Evolutionary conservation across 2,797 vertebrate genomes (phyloP).

Genomic region (Percopsis omiscomaycus): DNA sequence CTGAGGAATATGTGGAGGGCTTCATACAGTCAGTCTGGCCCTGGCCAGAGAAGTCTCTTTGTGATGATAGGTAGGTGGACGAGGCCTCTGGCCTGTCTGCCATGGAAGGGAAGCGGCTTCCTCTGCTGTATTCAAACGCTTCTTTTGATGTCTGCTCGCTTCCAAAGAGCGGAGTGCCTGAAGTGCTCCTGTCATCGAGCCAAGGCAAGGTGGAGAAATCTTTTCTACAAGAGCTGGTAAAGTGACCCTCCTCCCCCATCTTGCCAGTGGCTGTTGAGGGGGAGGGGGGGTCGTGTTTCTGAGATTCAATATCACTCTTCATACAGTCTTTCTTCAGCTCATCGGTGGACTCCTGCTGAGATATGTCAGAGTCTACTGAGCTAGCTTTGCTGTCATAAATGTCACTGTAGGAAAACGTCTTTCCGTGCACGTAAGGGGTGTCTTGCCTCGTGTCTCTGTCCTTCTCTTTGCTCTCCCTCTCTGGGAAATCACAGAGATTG

Average conservation of each 20-base stretch:
- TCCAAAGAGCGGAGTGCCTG: conserved; percentile 34
- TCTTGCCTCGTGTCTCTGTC: conserved; percentile 86
- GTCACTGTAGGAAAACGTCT: conserved; percentile 92
- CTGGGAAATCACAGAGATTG: conserved; percentile 70
- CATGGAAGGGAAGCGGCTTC: conserved; percentile 73
- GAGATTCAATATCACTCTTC: conserved; percentile 35
- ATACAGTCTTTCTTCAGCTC: conserved; percentile 50
- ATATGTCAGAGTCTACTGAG: conserved; percentile 73
- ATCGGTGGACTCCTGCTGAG: conserved; percentile 63
- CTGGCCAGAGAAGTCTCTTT: conserved; percentile 51
- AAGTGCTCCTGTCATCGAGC: conserved; percentile 37
- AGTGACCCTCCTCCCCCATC: conserved; percentile 44
- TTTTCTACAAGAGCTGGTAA: conserved; percentile 24
- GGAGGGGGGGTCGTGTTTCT: conserved; percentile 32
- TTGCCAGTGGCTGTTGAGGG: conserved; percentile 3
- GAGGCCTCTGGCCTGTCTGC: conserved; percentile 62
- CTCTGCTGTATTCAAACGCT: conserved; percentile 52
- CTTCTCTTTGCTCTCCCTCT: conserved; percentile 68
- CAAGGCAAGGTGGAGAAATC: conserved; percentile 35
- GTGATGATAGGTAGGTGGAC: conserved; percentile 53
- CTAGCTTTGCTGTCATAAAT: conserved; percentile 85
- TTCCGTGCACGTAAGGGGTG: conserved; percentile 92
- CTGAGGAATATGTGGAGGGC: conserved; percentile 18
- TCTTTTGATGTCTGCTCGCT: conserved; percentile 54
- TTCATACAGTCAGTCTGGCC: conserved; percentile 19